Evolutionary conservation across 2,113 vertebrate species (phyloP).

Genomic region (Microtus pennsylvanicus): DNA sequence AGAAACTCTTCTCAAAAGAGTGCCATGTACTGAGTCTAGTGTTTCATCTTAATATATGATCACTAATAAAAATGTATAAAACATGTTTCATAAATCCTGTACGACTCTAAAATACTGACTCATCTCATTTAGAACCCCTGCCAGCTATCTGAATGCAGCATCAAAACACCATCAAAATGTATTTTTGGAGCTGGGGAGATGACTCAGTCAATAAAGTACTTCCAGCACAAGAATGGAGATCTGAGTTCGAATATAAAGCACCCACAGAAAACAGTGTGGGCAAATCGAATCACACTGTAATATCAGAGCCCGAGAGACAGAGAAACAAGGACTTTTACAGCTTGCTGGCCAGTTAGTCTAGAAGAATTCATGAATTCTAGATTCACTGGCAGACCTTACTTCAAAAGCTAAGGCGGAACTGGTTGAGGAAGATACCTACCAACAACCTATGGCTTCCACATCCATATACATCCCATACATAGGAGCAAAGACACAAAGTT

Average conservation of each 20-base stretch:
- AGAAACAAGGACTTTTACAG: neutral
- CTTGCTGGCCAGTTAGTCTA: neutral
- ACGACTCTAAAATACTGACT: neutral
- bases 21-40: constrained; percentile 44
- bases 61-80: constrained; percentile 61
- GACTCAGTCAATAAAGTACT: neutral
- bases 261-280: neutral
- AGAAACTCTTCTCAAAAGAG: constrained; percentile 62
- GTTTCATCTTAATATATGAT: constrained; percentile 63
- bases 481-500: neutral
- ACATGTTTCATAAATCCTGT: constrained; percentile 65
- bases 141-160: neutral
- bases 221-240: neutral
- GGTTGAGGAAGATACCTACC: neutral
- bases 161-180: neutral
- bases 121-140: constrained; percentile 55
- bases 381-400: neutral
- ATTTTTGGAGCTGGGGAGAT: neutral
- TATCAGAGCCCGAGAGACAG: no score
- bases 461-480: neutral
- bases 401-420: neutral
- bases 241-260: neutral
- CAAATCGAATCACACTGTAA: no score
- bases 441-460: neutral
- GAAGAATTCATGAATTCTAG: neutral